phyloP scores from a whole-genome alignment of 1,140 invertebrate species.

The Coenobita brevimanus region DNA sequence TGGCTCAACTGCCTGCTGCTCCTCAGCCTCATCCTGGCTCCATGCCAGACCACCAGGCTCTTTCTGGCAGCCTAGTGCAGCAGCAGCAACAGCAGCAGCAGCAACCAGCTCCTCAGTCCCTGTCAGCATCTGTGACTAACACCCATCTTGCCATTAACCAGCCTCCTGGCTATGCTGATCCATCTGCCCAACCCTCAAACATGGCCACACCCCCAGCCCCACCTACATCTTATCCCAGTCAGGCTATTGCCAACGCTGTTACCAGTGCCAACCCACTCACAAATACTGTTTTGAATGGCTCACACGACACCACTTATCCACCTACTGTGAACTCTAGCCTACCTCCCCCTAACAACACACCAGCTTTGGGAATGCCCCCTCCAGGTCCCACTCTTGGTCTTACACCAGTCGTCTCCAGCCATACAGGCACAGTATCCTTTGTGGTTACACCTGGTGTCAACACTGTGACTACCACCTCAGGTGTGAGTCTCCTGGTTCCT shows the following conservation, averaged over 20 bases:
- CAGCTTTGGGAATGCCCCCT: slow-evolving; percentile 47
- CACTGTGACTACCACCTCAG: slow-evolving; percentile 53
- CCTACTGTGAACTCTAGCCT: slow-evolving; percentile 34
- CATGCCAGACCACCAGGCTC: slow-evolving; percentile 46
- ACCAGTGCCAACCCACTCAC: slow-evolving; percentile 44
- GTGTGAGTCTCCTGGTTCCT: slow-evolving; percentile 47
- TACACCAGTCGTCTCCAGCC: slow-evolving; percentile 32
- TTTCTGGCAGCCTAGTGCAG: slow-evolving; percentile 17
- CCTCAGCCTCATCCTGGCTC: slow-evolving; percentile 43
- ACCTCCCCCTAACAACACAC: slow-evolving; percentile 41
- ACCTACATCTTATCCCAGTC: slow-evolving; percentile 39
- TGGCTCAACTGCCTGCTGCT: slow-evolving; percentile 28
- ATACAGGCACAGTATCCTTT: slow-evolving; percentile 37
- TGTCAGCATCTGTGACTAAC: slow-evolving; percentile 30
- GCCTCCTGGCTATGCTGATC: slow-evolving; percentile 35
- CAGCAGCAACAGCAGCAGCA: slow-evolving; percentile 46
- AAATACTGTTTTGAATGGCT: slow-evolving; percentile 30
- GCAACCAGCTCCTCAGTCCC: slow-evolving; percentile 33
- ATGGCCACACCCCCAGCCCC: slow-evolving; percentile 26
- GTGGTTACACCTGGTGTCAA: slow-evolving; percentile 51
- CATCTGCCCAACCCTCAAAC: slow-evolving; percentile 5
- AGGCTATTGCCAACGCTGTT: slow-evolving; percentile 35
- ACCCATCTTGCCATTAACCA: slow-evolving; percentile 47
- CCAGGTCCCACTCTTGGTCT: slow-evolving; percentile 30
- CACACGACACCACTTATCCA: slow-evolving; percentile 29